Base-by-base conservation (phyloP, 2,888 invertebrate genomes). In the Leptinotarsa tumamoca region DNA sequence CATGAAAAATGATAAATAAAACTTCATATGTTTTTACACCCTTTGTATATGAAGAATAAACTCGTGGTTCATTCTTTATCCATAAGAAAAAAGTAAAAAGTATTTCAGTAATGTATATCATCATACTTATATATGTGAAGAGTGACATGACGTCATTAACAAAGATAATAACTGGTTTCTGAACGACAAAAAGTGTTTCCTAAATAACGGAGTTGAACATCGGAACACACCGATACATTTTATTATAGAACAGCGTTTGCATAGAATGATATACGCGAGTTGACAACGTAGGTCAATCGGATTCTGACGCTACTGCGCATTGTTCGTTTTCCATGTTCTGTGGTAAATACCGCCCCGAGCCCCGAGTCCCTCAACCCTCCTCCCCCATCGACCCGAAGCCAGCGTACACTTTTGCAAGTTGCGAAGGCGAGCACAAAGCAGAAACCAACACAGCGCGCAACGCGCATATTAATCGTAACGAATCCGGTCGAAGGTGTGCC, bases 401-500 rank as follows among this genome's bases (percentile, higher is more conserved):
- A 70, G 49, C 27, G n/a, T 58, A 33, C 21, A 23, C 52, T 56
- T 70, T 70, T 14, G 50, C 69, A 21, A 69, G 69, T 54, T 43
- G 18, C 15, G 23, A 52, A n/a, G 54, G 33, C 49, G 77, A 78
- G 78, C 70, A 72, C 77, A 76, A 74, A 79, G 63, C 63, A 63
- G 27, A 58, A 21, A 58, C 23, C 21, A 15, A 4, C 10, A 43
- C 33, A 61, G 43, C 63, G 63, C 63, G 63, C 63, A 63, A 33
- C 63, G 63, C 63, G 63, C 17, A 63, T 33, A 63, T 10, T 33
- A 63, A 63, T 63, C 43, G 33, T 43, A 63, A 76, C 77, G 77
- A 77, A 80, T 73, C 71, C 76, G 74, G 76, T 79, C 68, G 73
- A 78, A 82, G 80, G 80, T 78, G 79, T 78, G 78, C 76, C 70